A percentile compares a stretch with the other conserved stretches of the same genome.
Conservation (phyloP, 2,113 vertebrate genomes). For the Equus quagga region DNA sequence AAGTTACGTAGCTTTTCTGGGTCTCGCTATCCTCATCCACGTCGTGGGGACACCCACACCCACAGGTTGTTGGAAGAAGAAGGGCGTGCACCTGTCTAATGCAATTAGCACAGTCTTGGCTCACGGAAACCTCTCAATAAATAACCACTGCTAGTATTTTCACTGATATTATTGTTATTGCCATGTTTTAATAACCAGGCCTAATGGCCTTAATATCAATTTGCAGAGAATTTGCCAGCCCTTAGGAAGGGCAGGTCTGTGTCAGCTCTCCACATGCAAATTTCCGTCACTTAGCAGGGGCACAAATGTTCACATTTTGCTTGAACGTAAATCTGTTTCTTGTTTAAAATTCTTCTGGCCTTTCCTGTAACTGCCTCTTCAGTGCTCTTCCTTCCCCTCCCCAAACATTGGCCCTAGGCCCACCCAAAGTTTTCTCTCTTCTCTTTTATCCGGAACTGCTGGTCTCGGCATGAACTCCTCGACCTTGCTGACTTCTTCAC, state of each 20-base stretch:
- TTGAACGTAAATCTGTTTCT: neutral
- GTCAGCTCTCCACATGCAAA: neutral
- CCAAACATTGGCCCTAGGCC: neutral
- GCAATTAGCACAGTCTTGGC: neutral
- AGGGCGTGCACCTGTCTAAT: neutral
- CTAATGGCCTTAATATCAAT: neutral
- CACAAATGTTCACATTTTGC: constrained; percentile 17
- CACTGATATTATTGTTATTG: neutral
- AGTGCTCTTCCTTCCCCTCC: neutral
- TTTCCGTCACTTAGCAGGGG: neutral
- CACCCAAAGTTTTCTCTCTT: neutral
- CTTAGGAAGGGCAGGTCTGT: neutral
- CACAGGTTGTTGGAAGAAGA: neutral
- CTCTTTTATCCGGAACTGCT: neutral
- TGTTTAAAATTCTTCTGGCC: constrained; percentile 10
- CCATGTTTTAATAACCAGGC: neutral
- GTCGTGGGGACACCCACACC: neutral
- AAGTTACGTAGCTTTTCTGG: neutral
- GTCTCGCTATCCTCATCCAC: neutral
- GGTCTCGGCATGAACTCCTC: neutral
- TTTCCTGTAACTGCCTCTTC: neutral
- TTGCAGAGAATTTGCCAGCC: neutral
- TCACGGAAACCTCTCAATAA: neutral
- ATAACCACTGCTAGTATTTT: neutral
- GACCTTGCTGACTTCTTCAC: neutral